Percentiles rank a stretch among this genome's conserved stretches.
These are phyloP conservation scores for Hippocampus zosterae DNA, from an alignment of 2,113 vertebrate species.

Conservation along the genomic window DNA sequence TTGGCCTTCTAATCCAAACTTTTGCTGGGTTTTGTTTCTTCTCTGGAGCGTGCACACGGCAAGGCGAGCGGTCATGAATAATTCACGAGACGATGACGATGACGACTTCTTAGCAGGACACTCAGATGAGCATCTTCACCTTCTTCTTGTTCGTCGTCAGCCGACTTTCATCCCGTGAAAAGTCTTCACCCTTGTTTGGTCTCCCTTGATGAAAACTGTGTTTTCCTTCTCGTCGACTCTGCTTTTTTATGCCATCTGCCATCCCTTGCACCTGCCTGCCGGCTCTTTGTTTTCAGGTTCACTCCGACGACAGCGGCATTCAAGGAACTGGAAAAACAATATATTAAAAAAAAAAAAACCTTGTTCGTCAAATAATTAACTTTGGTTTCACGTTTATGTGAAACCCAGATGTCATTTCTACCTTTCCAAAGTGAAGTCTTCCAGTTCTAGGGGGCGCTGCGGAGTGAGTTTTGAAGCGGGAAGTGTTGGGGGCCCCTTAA, in stretches of 20 bases:
- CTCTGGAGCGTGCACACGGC: conserved; percentile 24
- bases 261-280: not conserved
- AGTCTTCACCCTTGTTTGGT: not conserved
- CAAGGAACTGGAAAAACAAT: not conserved
- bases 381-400: too few species aligned
- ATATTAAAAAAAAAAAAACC: not conserved
- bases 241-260: not conserved
- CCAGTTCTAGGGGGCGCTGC: too few species aligned
- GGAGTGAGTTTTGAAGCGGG: too few species aligned
- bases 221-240: conserved; percentile 4
- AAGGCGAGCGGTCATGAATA: conserved; percentile 46
- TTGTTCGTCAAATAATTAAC: too few species aligned
- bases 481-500: too few species aligned
- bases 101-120: conserved; percentile 25
- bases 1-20: not conserved
- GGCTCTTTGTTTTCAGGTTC: not conserved
- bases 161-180: conserved; percentile 5
- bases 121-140: conserved; percentile 29
- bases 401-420: too few species aligned
- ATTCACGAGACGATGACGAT: conserved; percentile 30
- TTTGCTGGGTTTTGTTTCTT: conserved; percentile 9
- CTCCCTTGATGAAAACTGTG: not conserved
- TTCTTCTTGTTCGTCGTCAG: not conserved
- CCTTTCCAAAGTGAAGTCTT: too few species aligned
- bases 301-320: not conserved